A percentile compares a stretch with the other conserved stretches of the same genome.
phyloP scores from a whole-genome alignment of 2,888 invertebrate species.

The Drosophila rellima region DNA sequence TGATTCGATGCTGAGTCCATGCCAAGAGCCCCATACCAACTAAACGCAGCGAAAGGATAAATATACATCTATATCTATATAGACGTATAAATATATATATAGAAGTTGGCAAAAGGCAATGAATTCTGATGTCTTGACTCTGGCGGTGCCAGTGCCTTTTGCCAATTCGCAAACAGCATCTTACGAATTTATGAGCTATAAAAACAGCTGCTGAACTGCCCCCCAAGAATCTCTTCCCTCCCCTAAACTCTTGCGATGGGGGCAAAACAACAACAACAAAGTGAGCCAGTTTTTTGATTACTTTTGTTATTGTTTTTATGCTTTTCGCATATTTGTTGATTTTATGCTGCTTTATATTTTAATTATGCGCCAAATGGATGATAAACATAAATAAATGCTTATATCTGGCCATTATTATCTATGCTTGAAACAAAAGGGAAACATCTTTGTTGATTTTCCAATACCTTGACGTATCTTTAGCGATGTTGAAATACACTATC shows the following conservation, averaged over 20 bases:
- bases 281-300: slow-evolving; percentile 72
- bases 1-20: slow-evolving; percentile 56
- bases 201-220: slow-evolving; percentile 67
- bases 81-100: not conserved
- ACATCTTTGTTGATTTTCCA: not conserved
- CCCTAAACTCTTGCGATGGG: not conserved
- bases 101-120: slow-evolving; percentile 64
- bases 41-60: slow-evolving; percentile 61
- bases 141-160: slow-evolving; percentile 46
- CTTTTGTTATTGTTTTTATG: slow-evolving; percentile 77
- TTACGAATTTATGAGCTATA: slow-evolving; percentile 81
- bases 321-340: slow-evolving; percentile 60
- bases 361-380: slow-evolving; percentile 64
- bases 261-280: slow-evolving; percentile 37
- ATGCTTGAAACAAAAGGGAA: not conserved
- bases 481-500: not conserved
- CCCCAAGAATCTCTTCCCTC: not conserved
- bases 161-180: slow-evolving; percentile 67
- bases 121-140: slow-evolving; percentile 69
- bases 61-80: slow-evolving; percentile 33
- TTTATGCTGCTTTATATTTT: slow-evolving; percentile 58
- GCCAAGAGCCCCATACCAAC: slow-evolving; percentile 33
- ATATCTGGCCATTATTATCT: slow-evolving; percentile 31
- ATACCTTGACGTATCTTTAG: not conserved
- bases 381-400: slow-evolving; percentile 52